Percentiles rank a stretch among this genome's conserved stretches.
phyloP scores from a whole-genome alignment of 2,797 vertebrate species.

The Strix occidentalis region DNA sequence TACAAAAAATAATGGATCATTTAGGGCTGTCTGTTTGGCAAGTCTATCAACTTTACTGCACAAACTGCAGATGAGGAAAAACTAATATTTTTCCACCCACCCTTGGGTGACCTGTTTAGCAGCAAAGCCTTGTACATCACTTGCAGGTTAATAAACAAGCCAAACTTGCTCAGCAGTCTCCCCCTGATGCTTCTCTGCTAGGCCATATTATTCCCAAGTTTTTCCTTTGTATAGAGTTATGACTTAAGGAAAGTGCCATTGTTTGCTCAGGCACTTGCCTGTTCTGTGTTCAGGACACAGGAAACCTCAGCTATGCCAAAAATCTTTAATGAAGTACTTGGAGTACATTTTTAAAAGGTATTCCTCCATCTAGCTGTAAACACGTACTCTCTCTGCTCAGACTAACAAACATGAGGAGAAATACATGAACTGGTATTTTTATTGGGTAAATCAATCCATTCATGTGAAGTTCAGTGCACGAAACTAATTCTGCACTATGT shows the following conservation, averaged over 20 bases:
- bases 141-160: background rate
- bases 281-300: background rate
- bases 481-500: background rate
- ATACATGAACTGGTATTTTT: background rate
- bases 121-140: background rate
- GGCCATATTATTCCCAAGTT: background rate
- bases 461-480: background rate
- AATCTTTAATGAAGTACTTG: background rate
- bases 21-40: background rate
- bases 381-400: background rate
- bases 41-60: background rate
- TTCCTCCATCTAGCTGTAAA: background rate
- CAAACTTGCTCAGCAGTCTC: background rate
- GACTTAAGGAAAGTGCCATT: background rate
- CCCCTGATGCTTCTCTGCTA: background rate
- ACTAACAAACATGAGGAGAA: background rate
- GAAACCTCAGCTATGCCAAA: constrained; percentile 38
- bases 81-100: background rate
- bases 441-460: background rate
- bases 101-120: background rate
- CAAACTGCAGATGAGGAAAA: background rate
- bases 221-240: background rate
- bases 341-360: background rate
- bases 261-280: constrained; percentile 7
- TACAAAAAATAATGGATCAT: background rate